phyloP scores from a whole-genome alignment of 2,888 invertebrate species.

The Drosophila anomelani region DNA sequence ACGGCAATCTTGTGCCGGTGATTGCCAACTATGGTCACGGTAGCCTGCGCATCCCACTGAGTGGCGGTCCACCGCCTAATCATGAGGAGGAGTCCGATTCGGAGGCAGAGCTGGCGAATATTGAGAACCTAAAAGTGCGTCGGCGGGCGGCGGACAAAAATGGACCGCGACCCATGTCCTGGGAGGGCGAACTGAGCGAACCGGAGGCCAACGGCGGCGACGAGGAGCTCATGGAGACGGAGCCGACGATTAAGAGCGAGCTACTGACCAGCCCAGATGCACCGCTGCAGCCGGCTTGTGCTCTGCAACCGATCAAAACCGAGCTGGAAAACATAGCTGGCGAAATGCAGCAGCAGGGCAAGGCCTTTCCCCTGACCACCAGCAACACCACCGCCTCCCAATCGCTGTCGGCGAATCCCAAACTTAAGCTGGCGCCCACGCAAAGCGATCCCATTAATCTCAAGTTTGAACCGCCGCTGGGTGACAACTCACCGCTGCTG shows the following conservation, averaged over 20 bases:
- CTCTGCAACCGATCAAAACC: constrained; percentile 70
- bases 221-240: constrained; percentile 86
- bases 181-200: constrained; percentile 97
- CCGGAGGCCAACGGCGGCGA: constrained; percentile 86
- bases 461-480: constrained; percentile 81
- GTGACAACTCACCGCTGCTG: constrained; percentile 87
- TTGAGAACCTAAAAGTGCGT: constrained; percentile 85
- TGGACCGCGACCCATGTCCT: constrained; percentile 94
- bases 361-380: constrained; percentile 29
- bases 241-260: constrained; percentile 80
- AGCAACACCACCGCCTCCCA: neutral
- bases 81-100: constrained; percentile 83
- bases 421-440: constrained; percentile 80
- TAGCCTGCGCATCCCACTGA: constrained; percentile 63
- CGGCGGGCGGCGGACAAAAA: constrained; percentile 84
- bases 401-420: constrained; percentile 36
- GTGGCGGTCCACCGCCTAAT: constrained; percentile 65
- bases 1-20: constrained; percentile 81
- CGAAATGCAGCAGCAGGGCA: constrained; percentile 63
- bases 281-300: constrained; percentile 22
- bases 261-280: constrained; percentile 59
- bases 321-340: constrained; percentile 79
- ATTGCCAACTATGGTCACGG: constrained; percentile 77
- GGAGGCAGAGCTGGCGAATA: constrained; percentile 83
- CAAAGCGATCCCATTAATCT: constrained; percentile 84